These are phyloP conservation scores for Criorhina ranunculi DNA, from an alignment of 2,888 invertebrate species.

Conservation along the genomic window DNA sequence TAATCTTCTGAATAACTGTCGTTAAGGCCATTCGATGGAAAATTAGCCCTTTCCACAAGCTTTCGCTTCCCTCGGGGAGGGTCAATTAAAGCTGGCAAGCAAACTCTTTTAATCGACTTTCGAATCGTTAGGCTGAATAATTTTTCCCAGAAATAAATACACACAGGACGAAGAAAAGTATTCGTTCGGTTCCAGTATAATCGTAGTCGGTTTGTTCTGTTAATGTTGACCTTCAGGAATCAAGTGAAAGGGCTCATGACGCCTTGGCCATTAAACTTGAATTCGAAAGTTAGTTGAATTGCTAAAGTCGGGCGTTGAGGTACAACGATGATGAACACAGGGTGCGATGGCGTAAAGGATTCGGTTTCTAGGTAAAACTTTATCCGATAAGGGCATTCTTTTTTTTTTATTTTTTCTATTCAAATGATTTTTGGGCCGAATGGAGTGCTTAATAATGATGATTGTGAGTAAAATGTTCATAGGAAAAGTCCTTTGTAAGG, in stretches of 20 bases:
- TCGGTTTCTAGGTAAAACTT: conserved; percentile 37
- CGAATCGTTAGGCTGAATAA: conserved; percentile 4
- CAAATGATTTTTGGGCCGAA: conserved; percentile 29
- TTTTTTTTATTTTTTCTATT: conserved; percentile 20
- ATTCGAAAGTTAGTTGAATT: conserved; percentile 42
- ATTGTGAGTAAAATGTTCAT: conserved; percentile 17
- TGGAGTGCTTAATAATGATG: conserved; percentile 36
- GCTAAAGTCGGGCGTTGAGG: neutral
- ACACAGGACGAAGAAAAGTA: conserved; percentile 14
- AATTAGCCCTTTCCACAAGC: neutral
- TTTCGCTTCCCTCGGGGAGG: neutral
- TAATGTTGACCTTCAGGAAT: conserved; percentile 30
- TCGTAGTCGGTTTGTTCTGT: conserved; percentile 1
- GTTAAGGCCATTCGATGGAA: conserved; percentile 24
- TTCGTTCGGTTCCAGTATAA: conserved; percentile 3
- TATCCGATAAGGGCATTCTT: conserved; percentile 36
- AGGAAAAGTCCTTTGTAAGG: conserved; percentile 11
- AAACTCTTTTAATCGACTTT: conserved; percentile 46
- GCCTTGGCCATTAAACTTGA: conserved; percentile 33
- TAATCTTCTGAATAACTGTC: conserved; percentile 50
- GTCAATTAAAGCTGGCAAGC: conserved; percentile 31
- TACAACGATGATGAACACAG: neutral
- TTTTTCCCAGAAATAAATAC: neutral
- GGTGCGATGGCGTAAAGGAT: conserved; percentile 23
- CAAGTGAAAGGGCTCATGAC: conserved; percentile 36